Percentiles rank a stretch among this genome's conserved stretches.
Evolutionary conservation across 2,888 invertebrate genomes (phyloP).

Genomic region (Drosophila pegasa): DNA sequence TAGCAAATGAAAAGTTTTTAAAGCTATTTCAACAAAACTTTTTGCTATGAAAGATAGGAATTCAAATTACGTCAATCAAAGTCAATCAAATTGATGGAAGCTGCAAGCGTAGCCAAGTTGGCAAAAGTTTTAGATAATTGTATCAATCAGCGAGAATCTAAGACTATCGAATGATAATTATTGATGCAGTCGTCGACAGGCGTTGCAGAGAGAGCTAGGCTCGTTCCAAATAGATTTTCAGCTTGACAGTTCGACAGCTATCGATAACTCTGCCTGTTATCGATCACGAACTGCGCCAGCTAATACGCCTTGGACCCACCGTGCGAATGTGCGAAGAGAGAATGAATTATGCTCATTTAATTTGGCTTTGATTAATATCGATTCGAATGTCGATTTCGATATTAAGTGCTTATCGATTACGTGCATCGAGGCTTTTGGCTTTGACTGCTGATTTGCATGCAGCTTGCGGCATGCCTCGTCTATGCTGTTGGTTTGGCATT

Average conservation of each 20-base stretch:
- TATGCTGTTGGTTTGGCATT: background rate
- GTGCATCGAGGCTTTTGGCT: slow-evolving; percentile 7
- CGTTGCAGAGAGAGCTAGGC: too few relatives aligned
- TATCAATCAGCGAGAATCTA: background rate
- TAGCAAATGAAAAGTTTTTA: background rate
- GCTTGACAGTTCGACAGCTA: background rate
- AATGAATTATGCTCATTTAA: background rate
- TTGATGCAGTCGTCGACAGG: too few relatives aligned
- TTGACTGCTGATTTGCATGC: slow-evolving; percentile 29
- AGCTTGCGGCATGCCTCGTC: slow-evolving; percentile 15
- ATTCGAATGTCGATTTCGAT: slow-evolving; percentile 21
- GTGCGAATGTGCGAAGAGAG: too few relatives aligned
- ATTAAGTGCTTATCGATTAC: slow-evolving; percentile 44
- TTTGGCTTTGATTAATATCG: slow-evolving; percentile 4
- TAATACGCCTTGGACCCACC: background rate
- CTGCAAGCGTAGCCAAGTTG: background rate
- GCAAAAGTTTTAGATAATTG: background rate
- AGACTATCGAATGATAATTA: background rate
- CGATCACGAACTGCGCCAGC: background rate
- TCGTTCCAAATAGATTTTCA: too few relatives aligned
- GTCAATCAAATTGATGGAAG: slow-evolving; percentile 4
- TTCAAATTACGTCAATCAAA: slow-evolving; percentile 11
- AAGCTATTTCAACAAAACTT: slow-evolving; percentile 1
- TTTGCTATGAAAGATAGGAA: background rate
- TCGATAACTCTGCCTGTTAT: background rate